Evolutionary conservation across 2,888 invertebrate species (phyloP).

Genomic region (Tryphoninae sp.): DNA sequence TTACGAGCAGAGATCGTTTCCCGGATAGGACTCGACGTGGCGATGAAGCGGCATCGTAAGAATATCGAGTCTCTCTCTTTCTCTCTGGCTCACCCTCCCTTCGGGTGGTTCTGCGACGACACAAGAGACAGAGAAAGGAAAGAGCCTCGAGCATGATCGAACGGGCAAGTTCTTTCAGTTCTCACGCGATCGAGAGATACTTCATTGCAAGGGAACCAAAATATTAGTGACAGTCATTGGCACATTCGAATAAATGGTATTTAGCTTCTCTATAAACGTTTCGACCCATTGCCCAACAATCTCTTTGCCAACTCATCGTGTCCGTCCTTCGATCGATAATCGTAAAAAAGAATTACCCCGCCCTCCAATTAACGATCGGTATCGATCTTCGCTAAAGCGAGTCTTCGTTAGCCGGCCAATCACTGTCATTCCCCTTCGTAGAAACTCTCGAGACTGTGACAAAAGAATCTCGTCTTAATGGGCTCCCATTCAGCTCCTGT

Average conservation of each 20-base stretch:
- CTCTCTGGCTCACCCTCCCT: not conserved
- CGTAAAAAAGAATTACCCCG: too few species aligned
- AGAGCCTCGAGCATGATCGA: conserved; percentile 32
- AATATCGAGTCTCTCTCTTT: conserved; percentile 66
- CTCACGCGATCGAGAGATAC: conserved; percentile 48
- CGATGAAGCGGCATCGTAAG: conserved; percentile 68
- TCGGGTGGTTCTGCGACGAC: conserved; percentile 23
- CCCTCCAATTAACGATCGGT: too few species aligned
- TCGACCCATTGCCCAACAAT: too few species aligned
- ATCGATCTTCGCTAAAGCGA: too few species aligned
- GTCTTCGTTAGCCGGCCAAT: too few species aligned
- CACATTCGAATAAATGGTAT: too few species aligned
- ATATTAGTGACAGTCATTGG: conserved; percentile 12
- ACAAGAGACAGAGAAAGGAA: conserved; percentile 11
- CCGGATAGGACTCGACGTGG: conserved; percentile 65
- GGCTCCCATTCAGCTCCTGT: conserved; percentile 31
- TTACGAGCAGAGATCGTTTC: conserved; percentile 68
- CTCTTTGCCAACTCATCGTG: too few species aligned
- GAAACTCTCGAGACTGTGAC: not conserved
- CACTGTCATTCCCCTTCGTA: too few species aligned
- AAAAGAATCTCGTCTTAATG: conserved; percentile 1
- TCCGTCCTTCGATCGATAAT: too few species aligned
- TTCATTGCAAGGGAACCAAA: conserved; percentile 12
- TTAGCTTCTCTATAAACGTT: too few species aligned
- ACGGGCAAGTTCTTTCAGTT: conserved; percentile 34